Percentiles rank a stretch among this genome's conserved stretches.
These are phyloP conservation scores for Zonotrichia leucophrys DNA, from an alignment of 2,113 vertebrate genomes.

Conservation along the genomic window DNA sequence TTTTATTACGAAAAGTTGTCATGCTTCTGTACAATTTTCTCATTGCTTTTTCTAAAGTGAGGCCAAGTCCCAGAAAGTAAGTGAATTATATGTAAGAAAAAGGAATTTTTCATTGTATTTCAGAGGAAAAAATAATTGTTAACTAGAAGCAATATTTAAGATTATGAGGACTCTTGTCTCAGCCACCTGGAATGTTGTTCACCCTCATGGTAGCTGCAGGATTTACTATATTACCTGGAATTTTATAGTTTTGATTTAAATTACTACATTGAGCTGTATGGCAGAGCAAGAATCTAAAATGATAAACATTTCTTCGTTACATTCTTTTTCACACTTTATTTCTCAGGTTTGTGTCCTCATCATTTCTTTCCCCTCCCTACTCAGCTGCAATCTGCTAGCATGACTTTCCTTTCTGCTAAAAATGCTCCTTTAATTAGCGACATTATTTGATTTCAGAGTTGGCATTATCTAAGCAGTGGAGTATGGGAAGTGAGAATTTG, in stretches of 20 bases:
- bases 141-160: neutral
- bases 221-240: neutral
- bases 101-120: neutral
- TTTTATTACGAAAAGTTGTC: neutral
- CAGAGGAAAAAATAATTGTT: neutral
- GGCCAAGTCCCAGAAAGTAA: neutral
- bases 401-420: neutral
- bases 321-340: neutral
- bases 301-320: neutral
- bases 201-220: neutral
- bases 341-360: neutral
- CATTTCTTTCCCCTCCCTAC: neutral
- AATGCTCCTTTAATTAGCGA: neutral
- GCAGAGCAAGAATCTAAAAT: neutral
- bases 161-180: neutral
- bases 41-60: neutral
- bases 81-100: neutral
- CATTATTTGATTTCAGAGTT: neutral
- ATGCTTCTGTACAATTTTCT: neutral
- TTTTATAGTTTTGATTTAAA: neutral
- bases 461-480: conserved; percentile 1
- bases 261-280: neutral
- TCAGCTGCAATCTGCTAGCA: neutral
- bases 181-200: neutral
- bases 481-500: conserved; percentile 4